These are phyloP conservation scores for Scaptomyza montana DNA, from an alignment of 1,140 invertebrate genomes.

Conservation along the genomic window DNA sequence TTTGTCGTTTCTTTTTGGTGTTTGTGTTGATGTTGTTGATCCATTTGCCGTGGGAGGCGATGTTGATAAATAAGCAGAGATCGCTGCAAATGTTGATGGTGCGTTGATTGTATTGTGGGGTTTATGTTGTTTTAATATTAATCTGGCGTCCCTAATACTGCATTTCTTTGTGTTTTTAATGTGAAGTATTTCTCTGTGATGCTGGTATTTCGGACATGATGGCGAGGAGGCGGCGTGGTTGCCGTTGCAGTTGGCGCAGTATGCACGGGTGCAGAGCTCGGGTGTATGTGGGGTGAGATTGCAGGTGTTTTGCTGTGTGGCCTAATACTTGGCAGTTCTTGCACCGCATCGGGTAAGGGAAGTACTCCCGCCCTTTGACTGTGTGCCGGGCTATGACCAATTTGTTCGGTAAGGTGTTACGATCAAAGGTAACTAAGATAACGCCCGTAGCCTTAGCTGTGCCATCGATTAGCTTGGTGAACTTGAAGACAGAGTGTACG, in stretches of 20 bases:
- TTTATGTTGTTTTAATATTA: conserved; percentile 26
- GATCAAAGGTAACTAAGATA: too few relatives aligned
- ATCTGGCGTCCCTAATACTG: conserved; percentile 34
- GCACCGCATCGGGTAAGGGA: conserved; percentile 24
- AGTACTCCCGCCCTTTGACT: too few relatives aligned
- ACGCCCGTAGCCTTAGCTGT: too few relatives aligned
- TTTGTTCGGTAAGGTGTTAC: too few relatives aligned
- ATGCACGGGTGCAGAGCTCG: conserved; percentile 9
- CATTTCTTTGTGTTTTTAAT: conserved; percentile 29
- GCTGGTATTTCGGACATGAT: conserved; percentile 22
- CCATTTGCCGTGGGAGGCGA: too few relatives aligned
- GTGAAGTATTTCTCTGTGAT: conserved; percentile 12
- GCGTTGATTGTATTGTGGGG: neutral
- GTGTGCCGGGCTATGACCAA: too few relatives aligned
- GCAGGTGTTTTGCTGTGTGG: conserved; percentile 18
- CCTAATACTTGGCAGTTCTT: conserved; percentile 28
- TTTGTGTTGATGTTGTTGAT: too few relatives aligned
- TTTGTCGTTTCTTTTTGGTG: conserved; percentile 16
- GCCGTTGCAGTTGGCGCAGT: conserved; percentile 14
- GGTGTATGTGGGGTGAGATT: too few relatives aligned
- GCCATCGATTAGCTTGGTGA: too few relatives aligned
- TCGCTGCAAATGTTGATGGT: conserved; percentile 1
- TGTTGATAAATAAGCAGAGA: neutral
- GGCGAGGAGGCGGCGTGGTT: conserved; percentile 15
- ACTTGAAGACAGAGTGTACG: too few relatives aligned